These are phyloP conservation scores for Acrocephalus scirpaceus DNA, from an alignment of 2,797 vertebrate species.

Conservation along the genomic window DNA sequence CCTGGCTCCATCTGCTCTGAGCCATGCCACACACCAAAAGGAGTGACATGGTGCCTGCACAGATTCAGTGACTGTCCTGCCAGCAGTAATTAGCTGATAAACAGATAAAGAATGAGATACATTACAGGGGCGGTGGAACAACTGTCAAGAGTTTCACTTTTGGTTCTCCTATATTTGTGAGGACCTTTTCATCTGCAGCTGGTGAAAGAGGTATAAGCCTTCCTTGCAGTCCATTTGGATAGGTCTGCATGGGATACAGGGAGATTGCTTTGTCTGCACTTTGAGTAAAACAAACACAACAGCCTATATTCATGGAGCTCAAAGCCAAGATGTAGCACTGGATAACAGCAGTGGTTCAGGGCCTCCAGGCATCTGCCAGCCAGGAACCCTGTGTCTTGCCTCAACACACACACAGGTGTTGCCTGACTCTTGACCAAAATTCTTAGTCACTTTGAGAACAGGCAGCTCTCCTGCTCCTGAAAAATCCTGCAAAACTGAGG, in stretches of 20 bases:
- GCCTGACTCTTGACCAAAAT: neutral
- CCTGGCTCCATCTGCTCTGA: neutral
- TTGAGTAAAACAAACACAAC: neutral
- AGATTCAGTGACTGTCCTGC: neutral
- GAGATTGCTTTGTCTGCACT: neutral
- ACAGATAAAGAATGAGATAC: neutral
- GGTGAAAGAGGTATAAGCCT: neutral
- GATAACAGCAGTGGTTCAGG: neutral
- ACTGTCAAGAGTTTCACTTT: neutral
- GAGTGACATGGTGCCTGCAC: neutral
- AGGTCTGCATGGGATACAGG: neutral
- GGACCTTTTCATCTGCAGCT: neutral
- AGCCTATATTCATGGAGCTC: neutral
- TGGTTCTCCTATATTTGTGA: fast-evolving
- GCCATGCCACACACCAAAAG: neutral
- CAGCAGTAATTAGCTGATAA: neutral
- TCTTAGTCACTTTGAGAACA: neutral
- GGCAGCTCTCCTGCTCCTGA: neutral
- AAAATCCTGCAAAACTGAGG: neutral
- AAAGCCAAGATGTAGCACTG: neutral
- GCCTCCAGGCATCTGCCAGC: neutral
- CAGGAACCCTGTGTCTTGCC: neutral
- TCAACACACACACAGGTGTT: neutral
- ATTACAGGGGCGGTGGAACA: neutral
- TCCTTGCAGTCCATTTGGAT: neutral